Base-by-base conservation (phyloP, 2,888 invertebrate species). In the Ellobium chinense region DNA sequence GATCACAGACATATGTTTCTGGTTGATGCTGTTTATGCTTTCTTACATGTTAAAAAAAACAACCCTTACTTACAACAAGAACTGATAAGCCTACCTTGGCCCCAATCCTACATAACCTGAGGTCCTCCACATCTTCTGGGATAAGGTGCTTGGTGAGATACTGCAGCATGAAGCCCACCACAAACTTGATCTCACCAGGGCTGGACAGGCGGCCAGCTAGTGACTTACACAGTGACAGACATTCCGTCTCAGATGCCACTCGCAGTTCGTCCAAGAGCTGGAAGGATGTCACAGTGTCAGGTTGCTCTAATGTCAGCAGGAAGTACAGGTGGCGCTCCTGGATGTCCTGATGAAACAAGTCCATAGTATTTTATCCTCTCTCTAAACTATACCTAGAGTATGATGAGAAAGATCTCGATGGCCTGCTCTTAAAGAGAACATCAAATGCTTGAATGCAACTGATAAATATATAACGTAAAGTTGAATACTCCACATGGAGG, bases 51-150 rank as follows among this genome's bases (percentile, higher is more conserved):
- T n/a, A n/a, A n/a, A n/a, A n/a, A n/a, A n/a, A n/a, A n/a, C n/a
- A n/a, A n/a, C n/a, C n/a, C n/a, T n/a, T n/a, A n/a, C n/a, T n/a
- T n/a, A n/a, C n/a, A n/a, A n/a, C n/a, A n/a, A n/a, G n/a, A n/a
- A n/a, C n/a, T n/a, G n/a, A n/a, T n/a, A n/a, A n/a, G 78, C 85
- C 75, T 80, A 91, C 92, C 88, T 89, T 89, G 18, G 91, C 88
- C n/a, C 91, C 92, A 62, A 91, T 88, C 73, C 85, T 87, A n/a
- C 83, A 83, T 12, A 89, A 86, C 29, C 86, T 83, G 37, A 90
- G 84, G 73, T 84, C 81, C 31, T 89, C 87, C 36, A 77, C 39
- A 37, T 87, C 84, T 7, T 84, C 80, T 14, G 83, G 77, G 3
- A 80, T 69, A 34, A 91, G 81, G 27, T 85, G 78, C 9, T 78